Evolutionary conservation across 2,888 invertebrate species (phyloP).

Genomic region (Archips crataeganus): DNA sequence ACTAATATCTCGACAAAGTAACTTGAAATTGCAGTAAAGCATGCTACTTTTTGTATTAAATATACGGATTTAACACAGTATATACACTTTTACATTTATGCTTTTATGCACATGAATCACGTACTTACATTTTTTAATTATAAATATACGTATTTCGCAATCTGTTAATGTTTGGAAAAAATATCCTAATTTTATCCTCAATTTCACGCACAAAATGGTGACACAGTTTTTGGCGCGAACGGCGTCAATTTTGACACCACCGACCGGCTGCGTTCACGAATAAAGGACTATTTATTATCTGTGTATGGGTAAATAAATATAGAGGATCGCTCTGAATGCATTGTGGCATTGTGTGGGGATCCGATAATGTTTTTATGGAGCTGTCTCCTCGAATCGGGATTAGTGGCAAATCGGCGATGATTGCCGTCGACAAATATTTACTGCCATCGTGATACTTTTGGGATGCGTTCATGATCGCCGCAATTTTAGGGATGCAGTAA

Average conservation of each 20-base stretch:
- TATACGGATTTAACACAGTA: too few species aligned
- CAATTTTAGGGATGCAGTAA: slow-evolving; percentile 56
- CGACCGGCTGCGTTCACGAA: slow-evolving; percentile 71
- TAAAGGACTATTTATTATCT: slow-evolving; percentile 77
- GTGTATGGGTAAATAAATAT: slow-evolving; percentile 82
- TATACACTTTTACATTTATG: too few species aligned
- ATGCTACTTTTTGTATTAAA: too few species aligned
- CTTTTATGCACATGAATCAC: too few species aligned
- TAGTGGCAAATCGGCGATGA: slow-evolving; percentile 70
- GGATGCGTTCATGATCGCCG: slow-evolving; percentile 59
- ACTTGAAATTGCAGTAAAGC: too few species aligned
- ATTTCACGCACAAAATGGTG: slow-evolving; percentile 32
- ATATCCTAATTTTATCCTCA: slow-evolving; percentile 19
- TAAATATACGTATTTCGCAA: too few species aligned
- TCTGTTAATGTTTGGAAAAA: neutral
- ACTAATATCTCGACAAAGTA: too few species aligned
- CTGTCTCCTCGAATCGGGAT: slow-evolving; percentile 68
- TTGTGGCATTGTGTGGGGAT: slow-evolving; percentile 64
- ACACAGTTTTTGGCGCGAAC: slow-evolving; percentile 47
- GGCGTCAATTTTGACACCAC: slow-evolving; percentile 80
- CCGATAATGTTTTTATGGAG: slow-evolving; percentile 68
- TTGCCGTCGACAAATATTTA: slow-evolving; percentile 78
- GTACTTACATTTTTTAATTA: neutral
- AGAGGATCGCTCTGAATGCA: slow-evolving; percentile 64
- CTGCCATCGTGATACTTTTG: slow-evolving; percentile 58